Base-by-base conservation (phyloP, 2,888 invertebrate species). In the Arge pagana region DNA sequence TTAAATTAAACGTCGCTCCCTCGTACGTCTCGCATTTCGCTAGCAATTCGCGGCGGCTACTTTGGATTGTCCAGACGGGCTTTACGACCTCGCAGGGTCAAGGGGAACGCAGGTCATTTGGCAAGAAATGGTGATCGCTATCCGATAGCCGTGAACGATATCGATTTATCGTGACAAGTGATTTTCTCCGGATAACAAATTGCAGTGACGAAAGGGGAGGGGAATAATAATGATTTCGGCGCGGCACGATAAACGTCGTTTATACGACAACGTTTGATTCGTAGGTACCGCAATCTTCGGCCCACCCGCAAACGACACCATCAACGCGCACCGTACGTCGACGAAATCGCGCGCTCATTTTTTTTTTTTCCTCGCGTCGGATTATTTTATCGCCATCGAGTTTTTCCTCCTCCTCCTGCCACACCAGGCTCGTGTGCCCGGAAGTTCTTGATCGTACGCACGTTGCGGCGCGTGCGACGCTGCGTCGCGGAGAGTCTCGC, bases 41-140 rank as follows among this genome's bases (percentile, higher is more conserved):
- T 16, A 24, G 26, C 15, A 16, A 16, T 26, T 26, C 18, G 13
- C 23, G 15, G n/a, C 24, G 26, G 18, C 7, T n/a, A 26, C 15
- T 16, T n/a, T n/a, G n/a, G n/a, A n/a, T 26, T 24, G 10, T 24
- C 5, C 7, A 19, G 30, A 42, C 30, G 42, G 13, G 42, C 19
- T n/a, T 8, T 42, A 18, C 19, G 42, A 18, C 18, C 10, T 18
- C 21, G 19, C 11, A 11, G 42, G 42, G 42, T 42, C 19, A 42
- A 42, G n/a, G n/a, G n/a, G n/a, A n/a, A 30, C 42, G 31, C 30
- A 21, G 28, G 42, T 30, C 11, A 42, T 42, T 42, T 8, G 11
- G 7, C 5, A 31, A 30, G 42, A 40, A 30, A 30, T 42, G 6
- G 30, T 30, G 42, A 42, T 42, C 42, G 42, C 7, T 42, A 42